These are phyloP conservation scores for Nasonia longicornis DNA, from an alignment of 1,140 invertebrate genomes.

Conservation along the genomic window DNA sequence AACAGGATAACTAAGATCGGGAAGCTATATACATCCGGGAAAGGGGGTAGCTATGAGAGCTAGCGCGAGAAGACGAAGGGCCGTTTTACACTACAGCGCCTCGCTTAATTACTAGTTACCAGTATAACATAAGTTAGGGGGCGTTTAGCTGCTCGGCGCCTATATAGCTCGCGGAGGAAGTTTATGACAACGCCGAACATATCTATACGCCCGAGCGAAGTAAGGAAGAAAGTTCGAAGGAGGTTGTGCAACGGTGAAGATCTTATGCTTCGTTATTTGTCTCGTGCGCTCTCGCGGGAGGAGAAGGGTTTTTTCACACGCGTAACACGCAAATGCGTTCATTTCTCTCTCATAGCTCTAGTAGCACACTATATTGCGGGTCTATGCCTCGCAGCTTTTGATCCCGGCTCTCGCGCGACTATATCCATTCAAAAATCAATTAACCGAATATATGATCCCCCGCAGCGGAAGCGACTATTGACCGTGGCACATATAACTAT, in stretches of 20 bases:
- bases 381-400: too few species aligned
- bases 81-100: conserved; percentile 62
- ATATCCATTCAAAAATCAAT: too few species aligned
- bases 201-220: neutral
- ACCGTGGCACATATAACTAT: neutral
- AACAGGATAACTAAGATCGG: neutral
- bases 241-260: too few species aligned
- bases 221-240: too few species aligned
- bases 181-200: neutral
- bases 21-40: neutral
- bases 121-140: conserved; percentile 58
- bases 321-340: too few species aligned
- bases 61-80: conserved; percentile 32
- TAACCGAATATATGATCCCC: neutral
- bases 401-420: too few species aligned
- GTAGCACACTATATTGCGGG: too few species aligned
- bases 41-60: neutral
- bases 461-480: neutral
- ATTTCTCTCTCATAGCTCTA: too few species aligned
- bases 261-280: too few species aligned
- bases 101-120: conserved; percentile 64
- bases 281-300: too few species aligned
- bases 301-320: too few species aligned
- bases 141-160: conserved; percentile 56
- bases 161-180: conserved; percentile 22